Evolutionary conservation across 1,140 invertebrate species (phyloP).

Genomic region (Sarcophaga bullata): DNA sequence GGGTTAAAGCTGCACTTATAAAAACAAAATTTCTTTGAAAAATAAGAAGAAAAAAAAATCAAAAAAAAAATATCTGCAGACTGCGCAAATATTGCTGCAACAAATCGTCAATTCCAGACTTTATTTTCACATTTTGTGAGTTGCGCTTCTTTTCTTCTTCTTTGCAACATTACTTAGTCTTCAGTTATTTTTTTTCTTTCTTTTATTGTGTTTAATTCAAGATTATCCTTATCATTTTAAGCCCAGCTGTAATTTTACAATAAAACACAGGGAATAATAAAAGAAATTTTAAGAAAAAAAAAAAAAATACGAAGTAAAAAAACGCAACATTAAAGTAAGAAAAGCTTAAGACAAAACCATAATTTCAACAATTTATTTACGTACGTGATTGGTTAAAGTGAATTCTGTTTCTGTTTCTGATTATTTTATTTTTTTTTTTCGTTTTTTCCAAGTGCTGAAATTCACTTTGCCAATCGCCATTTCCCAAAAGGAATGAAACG

Average conservation of each 20-base stretch:
- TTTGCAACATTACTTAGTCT: too few relatives aligned
- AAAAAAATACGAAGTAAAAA: not conserved
- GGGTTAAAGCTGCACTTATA: too few relatives aligned
- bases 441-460: not conserved
- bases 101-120: not conserved
- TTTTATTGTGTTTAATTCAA: not conserved
- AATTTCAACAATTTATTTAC: conserved; percentile 39
- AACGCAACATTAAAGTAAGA: not conserved
- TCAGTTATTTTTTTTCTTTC: not conserved
- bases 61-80: too few relatives aligned
- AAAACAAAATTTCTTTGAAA: too few relatives aligned
- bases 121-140: not conserved
- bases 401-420: not conserved
- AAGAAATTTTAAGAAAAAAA: not conserved
- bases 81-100: not conserved
- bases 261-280: not conserved
- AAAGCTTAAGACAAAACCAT: conserved; percentile 30
- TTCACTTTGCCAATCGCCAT: conserved; percentile 24
- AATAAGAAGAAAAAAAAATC: too few relatives aligned
- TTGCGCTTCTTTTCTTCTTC: too few relatives aligned
- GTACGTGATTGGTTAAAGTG: conserved; percentile 39
- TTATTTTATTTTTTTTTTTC: not conserved
- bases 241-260: conserved; percentile 12
- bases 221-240: conserved; percentile 27
- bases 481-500: not conserved